phyloP scores from a whole-genome alignment of 2,888 invertebrate genomes.

The Odiellus spinosus region DNA sequence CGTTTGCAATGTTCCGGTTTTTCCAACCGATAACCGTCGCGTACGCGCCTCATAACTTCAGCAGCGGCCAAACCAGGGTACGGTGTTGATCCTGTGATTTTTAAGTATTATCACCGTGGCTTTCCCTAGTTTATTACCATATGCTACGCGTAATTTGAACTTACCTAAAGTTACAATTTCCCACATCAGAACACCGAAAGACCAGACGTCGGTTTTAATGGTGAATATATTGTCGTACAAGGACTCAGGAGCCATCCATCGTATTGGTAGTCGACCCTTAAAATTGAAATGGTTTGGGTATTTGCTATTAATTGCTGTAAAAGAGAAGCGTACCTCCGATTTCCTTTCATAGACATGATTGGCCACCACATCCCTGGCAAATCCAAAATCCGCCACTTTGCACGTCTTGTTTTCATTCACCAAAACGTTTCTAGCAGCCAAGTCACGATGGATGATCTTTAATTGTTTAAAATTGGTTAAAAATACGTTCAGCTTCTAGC shows the following conservation, averaged over 20 bases:
- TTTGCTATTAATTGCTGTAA: neutral
- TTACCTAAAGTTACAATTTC: constrained; percentile 71
- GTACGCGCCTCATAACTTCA: constrained; percentile 73
- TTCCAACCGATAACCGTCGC: constrained; percentile 74
- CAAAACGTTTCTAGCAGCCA: constrained; percentile 65
- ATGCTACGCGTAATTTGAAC: too few species aligned
- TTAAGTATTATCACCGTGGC: neutral
- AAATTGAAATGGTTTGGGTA: constrained; percentile 6
- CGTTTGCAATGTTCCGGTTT: constrained; percentile 86
- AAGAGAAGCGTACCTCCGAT: constrained; percentile 22
- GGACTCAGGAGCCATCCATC: constrained; percentile 96
- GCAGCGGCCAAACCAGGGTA: constrained; percentile 83
- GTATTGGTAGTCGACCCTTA: constrained; percentile 45
- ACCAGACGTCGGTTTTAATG: constrained; percentile 88
- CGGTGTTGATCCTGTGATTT: constrained; percentile 60
- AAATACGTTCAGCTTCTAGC: neutral
- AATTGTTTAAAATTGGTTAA: constrained; percentile 13
- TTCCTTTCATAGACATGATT: constrained; percentile 38
- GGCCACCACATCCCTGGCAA: constrained; percentile 55
- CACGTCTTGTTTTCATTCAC: constrained; percentile 70
- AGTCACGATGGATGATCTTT: constrained; percentile 68
- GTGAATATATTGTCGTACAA: constrained; percentile 86
- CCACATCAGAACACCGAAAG: constrained; percentile 81
- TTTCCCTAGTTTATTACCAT: too few species aligned
- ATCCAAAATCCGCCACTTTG: constrained; percentile 75